These are phyloP conservation scores for Anguilla megastoma DNA, from an alignment of 2,797 vertebrate genomes.

Conservation along the genomic window DNA sequence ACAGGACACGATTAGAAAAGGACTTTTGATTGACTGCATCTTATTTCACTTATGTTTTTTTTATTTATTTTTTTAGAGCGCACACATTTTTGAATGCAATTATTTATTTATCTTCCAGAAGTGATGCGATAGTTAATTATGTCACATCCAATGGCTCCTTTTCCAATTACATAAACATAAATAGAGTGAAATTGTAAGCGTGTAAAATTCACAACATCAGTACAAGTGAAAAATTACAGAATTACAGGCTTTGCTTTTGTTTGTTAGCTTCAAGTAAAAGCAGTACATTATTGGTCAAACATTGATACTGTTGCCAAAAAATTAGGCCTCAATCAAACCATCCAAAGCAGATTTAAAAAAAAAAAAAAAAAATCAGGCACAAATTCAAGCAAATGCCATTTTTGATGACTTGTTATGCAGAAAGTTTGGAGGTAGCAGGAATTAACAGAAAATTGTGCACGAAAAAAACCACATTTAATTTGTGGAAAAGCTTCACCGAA, in stretches of 20 bases:
- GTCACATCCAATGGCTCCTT: not conserved
- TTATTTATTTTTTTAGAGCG: not conserved
- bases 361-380: not conserved
- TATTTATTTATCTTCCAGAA: conserved; percentile 1
- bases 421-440: not conserved
- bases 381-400: not conserved
- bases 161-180: conserved; percentile 3
- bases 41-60: not conserved
- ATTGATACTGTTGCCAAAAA: not conserved
- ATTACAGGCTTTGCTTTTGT: not conserved
- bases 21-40: conserved; percentile 24
- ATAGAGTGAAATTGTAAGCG: conserved; percentile 10
- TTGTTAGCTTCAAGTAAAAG: not conserved
- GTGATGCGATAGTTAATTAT: conserved; percentile 16
- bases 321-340: not conserved
- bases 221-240: conserved; percentile 14
- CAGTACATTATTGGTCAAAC: not conserved
- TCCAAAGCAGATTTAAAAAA: not conserved
- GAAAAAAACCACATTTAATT: not conserved
- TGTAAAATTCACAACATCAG: conserved; percentile 6
- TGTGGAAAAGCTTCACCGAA: not conserved
- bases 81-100: conserved; percentile 3
- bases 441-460: conserved; percentile 1
- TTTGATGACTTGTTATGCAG: not conserved
- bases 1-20: conserved; percentile 4